phyloP scores from a whole-genome alignment of 2,797 vertebrate species.

The Chloroceryle amazona region DNA sequence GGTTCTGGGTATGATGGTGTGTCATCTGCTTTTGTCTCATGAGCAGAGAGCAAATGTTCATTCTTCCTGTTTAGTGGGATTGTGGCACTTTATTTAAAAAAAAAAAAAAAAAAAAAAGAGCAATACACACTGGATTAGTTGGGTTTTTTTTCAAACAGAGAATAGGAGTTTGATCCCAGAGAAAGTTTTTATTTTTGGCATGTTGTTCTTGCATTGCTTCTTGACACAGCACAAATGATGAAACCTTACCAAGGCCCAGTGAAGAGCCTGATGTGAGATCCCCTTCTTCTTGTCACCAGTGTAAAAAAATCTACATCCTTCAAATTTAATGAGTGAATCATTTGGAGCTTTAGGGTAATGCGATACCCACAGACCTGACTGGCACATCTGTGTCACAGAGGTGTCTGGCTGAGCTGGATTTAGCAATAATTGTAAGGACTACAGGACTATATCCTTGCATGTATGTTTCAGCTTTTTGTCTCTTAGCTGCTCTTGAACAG shows the following conservation, averaged over 20 bases:
- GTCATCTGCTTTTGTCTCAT: not conserved
- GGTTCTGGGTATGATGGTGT: not conserved
- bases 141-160: not conserved
- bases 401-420: not conserved
- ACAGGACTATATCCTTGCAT: not conserved
- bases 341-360: not conserved
- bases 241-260: not conserved
- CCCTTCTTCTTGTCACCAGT: not conserved
- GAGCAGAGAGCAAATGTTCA: not conserved
- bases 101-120: not conserved
- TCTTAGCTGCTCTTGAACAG: not conserved
- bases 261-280: not conserved
- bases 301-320: not conserved
- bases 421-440: not conserved
- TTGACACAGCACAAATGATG: not conserved
- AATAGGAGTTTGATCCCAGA: not conserved
- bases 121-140: not conserved
- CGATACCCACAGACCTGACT: not conserved
- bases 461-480: not conserved
- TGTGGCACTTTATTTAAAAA: not conserved
- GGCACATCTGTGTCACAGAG: not conserved
- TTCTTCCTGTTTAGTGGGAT: not conserved
- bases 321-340: not conserved
- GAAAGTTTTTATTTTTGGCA: not conserved
- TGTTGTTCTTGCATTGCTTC: not conserved